Conservation (phyloP, 2,888 invertebrate species). For the Chirona hameri region DNA sequence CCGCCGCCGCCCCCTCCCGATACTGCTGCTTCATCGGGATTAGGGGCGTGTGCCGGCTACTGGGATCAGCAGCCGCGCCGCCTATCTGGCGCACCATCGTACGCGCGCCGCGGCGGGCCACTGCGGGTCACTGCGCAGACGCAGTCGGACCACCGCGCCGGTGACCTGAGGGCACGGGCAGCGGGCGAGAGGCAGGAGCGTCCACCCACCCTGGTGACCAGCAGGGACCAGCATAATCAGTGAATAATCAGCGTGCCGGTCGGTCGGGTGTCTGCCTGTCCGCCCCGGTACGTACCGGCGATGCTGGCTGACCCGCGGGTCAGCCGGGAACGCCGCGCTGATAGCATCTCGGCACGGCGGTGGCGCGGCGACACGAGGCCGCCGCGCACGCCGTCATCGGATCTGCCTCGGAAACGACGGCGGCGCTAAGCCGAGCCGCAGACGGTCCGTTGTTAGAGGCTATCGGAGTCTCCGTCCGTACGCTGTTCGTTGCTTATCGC, state of each 20-base stretch:
- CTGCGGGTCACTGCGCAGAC: not conserved
- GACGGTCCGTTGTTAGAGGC: not conserved
- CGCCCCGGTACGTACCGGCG: no score
- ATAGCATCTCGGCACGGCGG: no score
- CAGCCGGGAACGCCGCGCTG: no score
- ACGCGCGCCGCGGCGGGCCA: not conserved
- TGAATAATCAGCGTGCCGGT: not conserved
- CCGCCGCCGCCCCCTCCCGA: not conserved
- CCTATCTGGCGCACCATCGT: not conserved
- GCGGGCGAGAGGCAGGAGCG: no score
- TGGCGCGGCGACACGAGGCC: no score
- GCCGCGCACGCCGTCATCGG: no score
- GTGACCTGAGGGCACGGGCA: not conserved
- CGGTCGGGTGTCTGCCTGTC: not conserved
- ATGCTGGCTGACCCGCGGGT: no score
- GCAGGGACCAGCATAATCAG: not conserved
- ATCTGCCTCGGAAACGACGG: no score
- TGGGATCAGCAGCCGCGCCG: not conserved
- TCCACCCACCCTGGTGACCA: not conserved
- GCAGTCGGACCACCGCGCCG: not conserved
- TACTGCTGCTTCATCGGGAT: slow-evolving; percentile 12
- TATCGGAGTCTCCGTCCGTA: not conserved
- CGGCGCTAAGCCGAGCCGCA: no score
- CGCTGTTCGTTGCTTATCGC: not conserved
- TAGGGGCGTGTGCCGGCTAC: slow-evolving; percentile 14